Base-by-base conservation (phyloP, 2,888 invertebrate species). In the Macrostomum cliftonense region DNA sequence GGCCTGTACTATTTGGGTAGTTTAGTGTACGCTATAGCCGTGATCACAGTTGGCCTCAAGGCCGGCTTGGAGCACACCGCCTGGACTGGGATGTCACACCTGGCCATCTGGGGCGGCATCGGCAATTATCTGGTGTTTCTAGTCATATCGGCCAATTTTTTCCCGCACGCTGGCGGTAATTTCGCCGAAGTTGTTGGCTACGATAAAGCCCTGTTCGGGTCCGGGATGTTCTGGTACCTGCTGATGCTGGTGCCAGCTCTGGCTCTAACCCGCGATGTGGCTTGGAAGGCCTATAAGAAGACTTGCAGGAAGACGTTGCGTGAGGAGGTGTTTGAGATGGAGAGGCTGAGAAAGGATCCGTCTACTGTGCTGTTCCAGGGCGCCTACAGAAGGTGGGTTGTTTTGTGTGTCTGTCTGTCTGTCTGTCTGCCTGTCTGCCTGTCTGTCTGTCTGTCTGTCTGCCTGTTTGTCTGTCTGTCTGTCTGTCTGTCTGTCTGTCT, bases 21-120 rank as follows among this genome's bases (percentile, higher is more conserved):
- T 28, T 28, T 28, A 9, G 28, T 28, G 5, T 28, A 28, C 28
- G 28, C 28, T 28, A 28, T 28, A 75, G 91, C 93, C 56, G 88
- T 99, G 58, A 79, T 91, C 55, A 87, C 89, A n/a, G 97, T 97
- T 50, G 93, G 93, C 71, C 75, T 89, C 60, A 97, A 97, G 76
- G 91, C 95, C 52, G 91, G 95, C 13, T 77, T 99, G 58, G 83
- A 87, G 54, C 87, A 83, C 47, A 83, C 84, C 70, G 84, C 89
- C 13, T 93, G 93, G 93, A 89, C 88, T 40, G 82, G 83, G 72
- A 77, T 91, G 47, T 88, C 91, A 48, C 89, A 93, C 73, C 74
- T 84, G 54, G 82, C 91, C 57, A 95, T 91, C 61, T 88, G 91
- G 87, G 93, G 93, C 53, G 93, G 91, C 52, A 84, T 97, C 56